These are phyloP conservation scores for Pandemis corylana DNA, from an alignment of 2,888 invertebrate genomes.

Conservation along the genomic window DNA sequence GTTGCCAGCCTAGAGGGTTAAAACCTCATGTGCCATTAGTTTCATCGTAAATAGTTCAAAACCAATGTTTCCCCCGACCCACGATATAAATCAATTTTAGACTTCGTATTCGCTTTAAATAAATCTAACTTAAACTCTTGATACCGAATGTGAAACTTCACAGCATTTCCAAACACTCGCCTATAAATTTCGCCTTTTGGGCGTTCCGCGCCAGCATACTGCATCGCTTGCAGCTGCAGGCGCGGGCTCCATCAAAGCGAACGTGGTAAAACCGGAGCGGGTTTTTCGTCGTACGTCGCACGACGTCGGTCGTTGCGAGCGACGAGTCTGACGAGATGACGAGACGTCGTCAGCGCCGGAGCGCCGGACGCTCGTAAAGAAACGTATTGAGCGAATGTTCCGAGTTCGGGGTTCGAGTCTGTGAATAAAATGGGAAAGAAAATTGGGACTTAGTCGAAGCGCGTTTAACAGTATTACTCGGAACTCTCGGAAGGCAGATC, in stretches of 20 bases:
- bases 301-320: conserved; percentile 41
- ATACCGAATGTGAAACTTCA: conserved; percentile 15
- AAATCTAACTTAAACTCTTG: conserved; percentile 30
- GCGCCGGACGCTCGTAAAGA: conserved; percentile 13
- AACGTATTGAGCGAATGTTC: conserved; percentile 56
- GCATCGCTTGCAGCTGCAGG: conserved; percentile 21
- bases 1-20: not conserved
- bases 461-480: not conserved
- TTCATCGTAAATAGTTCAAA: too few relatives aligned
- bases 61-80: not conserved
- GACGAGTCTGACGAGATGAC: conserved; percentile 28
- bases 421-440: conserved; percentile 3
- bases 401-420: not conserved
- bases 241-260: conserved; percentile 38
- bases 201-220: conserved; percentile 23
- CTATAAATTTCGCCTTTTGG: conserved; percentile 41
- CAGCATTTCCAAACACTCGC: conserved; percentile 36
- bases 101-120: not conserved
- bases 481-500: too few relatives aligned
- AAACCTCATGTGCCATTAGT: not conserved
- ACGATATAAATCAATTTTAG: not conserved
- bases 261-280: conserved; percentile 37
- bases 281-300: conserved; percentile 39
- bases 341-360: conserved; percentile 31
- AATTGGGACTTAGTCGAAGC: not conserved